Percentiles rank a stretch among this genome's conserved stretches.
Evolutionary conservation across 2,113 vertebrate genomes (phyloP).

Genomic region (Halichoeres trimaculatus): DNA sequence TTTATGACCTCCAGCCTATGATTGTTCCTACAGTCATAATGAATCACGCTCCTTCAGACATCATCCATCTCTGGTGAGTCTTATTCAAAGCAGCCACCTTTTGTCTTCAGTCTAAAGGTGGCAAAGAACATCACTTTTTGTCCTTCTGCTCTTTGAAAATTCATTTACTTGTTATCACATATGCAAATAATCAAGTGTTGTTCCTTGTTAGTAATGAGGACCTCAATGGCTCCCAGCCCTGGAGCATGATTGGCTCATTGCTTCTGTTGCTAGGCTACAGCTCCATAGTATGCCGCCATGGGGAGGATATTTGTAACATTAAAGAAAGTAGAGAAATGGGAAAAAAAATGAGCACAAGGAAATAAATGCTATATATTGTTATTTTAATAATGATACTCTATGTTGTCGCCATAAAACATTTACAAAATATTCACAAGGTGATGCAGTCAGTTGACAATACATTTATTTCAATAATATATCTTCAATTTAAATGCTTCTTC

Average conservation of each 20-base stretch:
- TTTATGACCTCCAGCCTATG: background rate
- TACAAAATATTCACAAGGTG: conserved; percentile 79
- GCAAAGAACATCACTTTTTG: background rate
- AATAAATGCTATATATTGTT: conserved; percentile 54
- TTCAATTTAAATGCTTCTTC: conserved; percentile 60
- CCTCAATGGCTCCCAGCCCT: conserved; percentile 52
- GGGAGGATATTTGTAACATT: conserved; percentile 7
- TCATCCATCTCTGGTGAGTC: background rate
- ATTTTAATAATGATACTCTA: conserved; percentile 78
- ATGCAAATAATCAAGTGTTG: conserved; percentile 43
- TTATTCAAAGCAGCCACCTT: background rate
- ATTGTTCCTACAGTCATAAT: background rate
- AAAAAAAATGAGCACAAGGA: conserved; percentile 21
- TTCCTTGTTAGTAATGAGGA: conserved; percentile 40
- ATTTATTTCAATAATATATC: conserved; percentile 70
- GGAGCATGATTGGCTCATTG: conserved; percentile 59
- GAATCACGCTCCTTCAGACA: background rate
- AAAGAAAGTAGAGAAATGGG: conserved; percentile 21
- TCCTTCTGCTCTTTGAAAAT: background rate
- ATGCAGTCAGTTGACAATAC: conserved; percentile 71
- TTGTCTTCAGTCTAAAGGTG: background rate
- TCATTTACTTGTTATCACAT: conserved; percentile 9
- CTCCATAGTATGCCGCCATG: conserved; percentile 28
- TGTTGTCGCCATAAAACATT: conserved; percentile 73
- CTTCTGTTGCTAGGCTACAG: conserved; percentile 77